These are phyloP conservation scores for Raphicerus campestris DNA, from an alignment of 2,113 vertebrate genomes.

Conservation along the genomic window DNA sequence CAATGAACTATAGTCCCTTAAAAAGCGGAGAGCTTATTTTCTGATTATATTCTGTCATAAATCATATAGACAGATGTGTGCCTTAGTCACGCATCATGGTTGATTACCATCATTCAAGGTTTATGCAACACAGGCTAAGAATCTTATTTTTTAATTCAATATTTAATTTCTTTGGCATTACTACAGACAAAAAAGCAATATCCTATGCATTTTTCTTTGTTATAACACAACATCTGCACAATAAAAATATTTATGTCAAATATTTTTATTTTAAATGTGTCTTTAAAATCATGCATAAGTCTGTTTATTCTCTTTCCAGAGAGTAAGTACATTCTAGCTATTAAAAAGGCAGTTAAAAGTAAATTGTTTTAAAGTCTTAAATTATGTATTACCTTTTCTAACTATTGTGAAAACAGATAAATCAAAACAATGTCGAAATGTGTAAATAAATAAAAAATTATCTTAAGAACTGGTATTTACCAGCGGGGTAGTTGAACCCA, in stretches of 20 bases:
- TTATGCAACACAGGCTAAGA: slow-evolving; percentile 67
- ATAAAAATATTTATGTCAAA: slow-evolving; percentile 74
- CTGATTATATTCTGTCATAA: slow-evolving; percentile 73
- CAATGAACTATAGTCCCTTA: slow-evolving; percentile 46
- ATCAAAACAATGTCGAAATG: slow-evolving; percentile 13
- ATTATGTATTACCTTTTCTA: neutral
- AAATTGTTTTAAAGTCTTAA: slow-evolving; percentile 24
- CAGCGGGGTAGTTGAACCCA: slow-evolving; percentile 10
- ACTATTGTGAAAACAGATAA: slow-evolving; percentile 33
- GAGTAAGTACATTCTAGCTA: slow-evolving; percentile 17
- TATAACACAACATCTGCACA: slow-evolving; percentile 68
- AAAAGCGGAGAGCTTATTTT: slow-evolving; percentile 60
- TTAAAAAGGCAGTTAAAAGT: neutral
- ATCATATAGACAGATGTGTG: slow-evolving; percentile 78
- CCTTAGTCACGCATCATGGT: slow-evolving; percentile 80
- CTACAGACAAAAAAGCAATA: slow-evolving; percentile 72
- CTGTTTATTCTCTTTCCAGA: slow-evolving; percentile 64
- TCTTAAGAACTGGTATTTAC: slow-evolving; percentile 24
- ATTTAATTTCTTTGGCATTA: slow-evolving; percentile 70
- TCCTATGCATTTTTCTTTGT: slow-evolving; percentile 66
- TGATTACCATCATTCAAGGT: slow-evolving; percentile 76
- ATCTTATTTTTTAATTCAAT: slow-evolving; percentile 72
- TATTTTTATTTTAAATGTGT: slow-evolving; percentile 70
- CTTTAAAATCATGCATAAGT: slow-evolving; percentile 19
- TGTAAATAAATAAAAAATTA: slow-evolving; percentile 38